phyloP scores from a whole-genome alignment of 2,888 invertebrate species.

The Eumerus sabulonum region DNA sequence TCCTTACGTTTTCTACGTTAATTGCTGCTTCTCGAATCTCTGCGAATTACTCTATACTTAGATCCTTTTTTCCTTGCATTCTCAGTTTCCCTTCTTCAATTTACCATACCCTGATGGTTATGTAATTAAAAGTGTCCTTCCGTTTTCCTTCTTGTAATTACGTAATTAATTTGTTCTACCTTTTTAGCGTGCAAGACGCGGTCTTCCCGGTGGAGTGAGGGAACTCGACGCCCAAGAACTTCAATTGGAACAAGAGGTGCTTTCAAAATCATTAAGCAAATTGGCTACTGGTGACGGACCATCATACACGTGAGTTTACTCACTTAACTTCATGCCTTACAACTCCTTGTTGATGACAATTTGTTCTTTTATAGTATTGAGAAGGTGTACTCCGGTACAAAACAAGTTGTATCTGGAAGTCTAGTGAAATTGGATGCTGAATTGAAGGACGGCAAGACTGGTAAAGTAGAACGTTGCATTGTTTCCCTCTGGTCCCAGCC shows the following conservation, averaged over 20 bases:
- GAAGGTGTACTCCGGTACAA: constrained; percentile 77
- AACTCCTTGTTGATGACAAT: not conserved
- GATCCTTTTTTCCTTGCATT: too few relatives aligned
- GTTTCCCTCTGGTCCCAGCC: constrained; percentile 81
- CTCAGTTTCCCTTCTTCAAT: not conserved
- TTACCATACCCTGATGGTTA: not conserved
- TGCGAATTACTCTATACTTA: too few relatives aligned
- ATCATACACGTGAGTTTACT: not conserved
- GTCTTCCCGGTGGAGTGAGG: not conserved
- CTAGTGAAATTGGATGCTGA: constrained; percentile 82
- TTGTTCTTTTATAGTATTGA: constrained; percentile 71
- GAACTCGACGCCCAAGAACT: not conserved
- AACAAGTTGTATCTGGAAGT: constrained; percentile 81
- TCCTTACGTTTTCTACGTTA: too few relatives aligned
- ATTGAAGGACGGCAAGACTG: constrained; percentile 80
- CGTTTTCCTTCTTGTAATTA: too few relatives aligned
- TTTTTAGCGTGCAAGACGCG: not conserved
- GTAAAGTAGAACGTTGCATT: constrained; percentile 71
- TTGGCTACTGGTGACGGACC: not conserved
- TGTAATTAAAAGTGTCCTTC: not conserved
- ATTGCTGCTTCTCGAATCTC: too few relatives aligned
- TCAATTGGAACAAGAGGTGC: not conserved
- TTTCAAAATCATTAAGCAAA: not conserved
- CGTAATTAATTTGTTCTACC: too few relatives aligned
- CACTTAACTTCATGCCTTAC: not conserved